Conservation (phyloP, 2,888 invertebrate species). For the Cantharis flavilabris region DNA sequence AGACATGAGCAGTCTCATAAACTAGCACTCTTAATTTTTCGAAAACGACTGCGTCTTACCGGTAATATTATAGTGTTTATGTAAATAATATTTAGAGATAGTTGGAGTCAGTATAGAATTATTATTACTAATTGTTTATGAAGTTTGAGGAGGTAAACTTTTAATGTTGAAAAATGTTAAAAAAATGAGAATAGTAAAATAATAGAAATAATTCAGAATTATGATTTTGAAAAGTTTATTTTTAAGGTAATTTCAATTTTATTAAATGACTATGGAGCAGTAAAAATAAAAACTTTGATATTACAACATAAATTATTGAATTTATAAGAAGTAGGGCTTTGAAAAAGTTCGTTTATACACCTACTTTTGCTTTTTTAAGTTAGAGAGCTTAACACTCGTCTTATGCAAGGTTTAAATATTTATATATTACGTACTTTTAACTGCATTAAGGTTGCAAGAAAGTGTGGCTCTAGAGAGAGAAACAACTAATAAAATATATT, state of each 20-base stretch:
- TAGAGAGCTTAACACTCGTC: constrained; percentile 36
- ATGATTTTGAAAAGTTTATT: background rate
- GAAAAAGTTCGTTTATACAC: constrained; percentile 32
- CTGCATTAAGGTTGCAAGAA: constrained; percentile 53
- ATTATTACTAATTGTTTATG: too few relatives aligned
- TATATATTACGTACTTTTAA: constrained; percentile 52
- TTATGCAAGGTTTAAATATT: constrained; percentile 48
- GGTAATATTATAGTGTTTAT: too few relatives aligned
- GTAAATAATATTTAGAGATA: too few relatives aligned
- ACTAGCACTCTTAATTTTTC: too few relatives aligned
- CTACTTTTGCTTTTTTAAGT: constrained; percentile 34
- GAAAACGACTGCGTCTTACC: too few relatives aligned
- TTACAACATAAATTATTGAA: constrained; percentile 38
- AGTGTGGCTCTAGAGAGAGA: constrained; percentile 51
- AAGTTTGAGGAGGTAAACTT: too few relatives aligned
- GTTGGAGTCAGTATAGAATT: too few relatives aligned
- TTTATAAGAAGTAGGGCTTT: constrained; percentile 33
- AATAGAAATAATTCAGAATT: background rate
- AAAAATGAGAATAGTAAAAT: too few relatives aligned
- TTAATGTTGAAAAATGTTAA: too few relatives aligned
- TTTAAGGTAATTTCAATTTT: background rate
- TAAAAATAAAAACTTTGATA: constrained; percentile 35
- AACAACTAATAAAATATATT: constrained; percentile 58
- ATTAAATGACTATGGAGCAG: constrained; percentile 15
- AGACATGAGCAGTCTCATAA: too few relatives aligned